phyloP scores from a whole-genome alignment of 2,797 vertebrate genomes.

The Hypotaenidia okinawae region DNA sequence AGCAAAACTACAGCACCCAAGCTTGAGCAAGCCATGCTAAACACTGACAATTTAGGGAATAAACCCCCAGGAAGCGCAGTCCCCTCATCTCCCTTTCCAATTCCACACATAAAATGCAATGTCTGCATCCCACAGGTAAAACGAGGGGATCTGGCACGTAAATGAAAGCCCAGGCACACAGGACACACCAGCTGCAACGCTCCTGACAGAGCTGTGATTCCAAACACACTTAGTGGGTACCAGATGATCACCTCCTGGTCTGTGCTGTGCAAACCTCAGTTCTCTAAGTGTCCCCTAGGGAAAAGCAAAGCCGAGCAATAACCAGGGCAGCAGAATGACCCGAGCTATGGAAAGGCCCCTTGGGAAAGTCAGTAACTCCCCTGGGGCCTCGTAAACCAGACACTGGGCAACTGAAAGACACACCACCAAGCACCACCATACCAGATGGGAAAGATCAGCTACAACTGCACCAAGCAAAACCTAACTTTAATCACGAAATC shows the following conservation, averaged over 20 bases:
- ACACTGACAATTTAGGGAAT: not conserved
- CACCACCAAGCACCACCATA: accelerated
- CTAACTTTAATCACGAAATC: constrained; percentile 30
- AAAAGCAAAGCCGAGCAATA: not conserved
- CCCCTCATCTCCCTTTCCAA: not conserved
- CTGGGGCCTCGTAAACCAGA: not conserved
- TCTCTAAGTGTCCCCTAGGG: not conserved
- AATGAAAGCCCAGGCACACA: not conserved
- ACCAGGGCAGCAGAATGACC: not conserved
- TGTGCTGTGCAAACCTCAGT: not conserved
- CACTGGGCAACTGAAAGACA: not conserved
- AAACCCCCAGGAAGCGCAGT: not conserved
- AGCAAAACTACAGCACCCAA: not conserved
- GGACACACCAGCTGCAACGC: not conserved
- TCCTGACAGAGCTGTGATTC: not conserved
- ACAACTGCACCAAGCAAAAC: not conserved
- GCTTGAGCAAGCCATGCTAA: not conserved
- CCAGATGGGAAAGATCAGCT: constrained; percentile 43
- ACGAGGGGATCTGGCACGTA: accelerated
- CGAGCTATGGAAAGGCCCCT: not conserved
- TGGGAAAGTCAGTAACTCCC: not conserved
- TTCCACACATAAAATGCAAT: not conserved
- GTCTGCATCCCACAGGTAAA: not conserved
- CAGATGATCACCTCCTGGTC: not conserved
- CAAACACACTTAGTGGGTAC: not conserved